Evolutionary conservation across 1,140 invertebrate species (phyloP).

Genomic region (Plutomurus gul): DNA sequence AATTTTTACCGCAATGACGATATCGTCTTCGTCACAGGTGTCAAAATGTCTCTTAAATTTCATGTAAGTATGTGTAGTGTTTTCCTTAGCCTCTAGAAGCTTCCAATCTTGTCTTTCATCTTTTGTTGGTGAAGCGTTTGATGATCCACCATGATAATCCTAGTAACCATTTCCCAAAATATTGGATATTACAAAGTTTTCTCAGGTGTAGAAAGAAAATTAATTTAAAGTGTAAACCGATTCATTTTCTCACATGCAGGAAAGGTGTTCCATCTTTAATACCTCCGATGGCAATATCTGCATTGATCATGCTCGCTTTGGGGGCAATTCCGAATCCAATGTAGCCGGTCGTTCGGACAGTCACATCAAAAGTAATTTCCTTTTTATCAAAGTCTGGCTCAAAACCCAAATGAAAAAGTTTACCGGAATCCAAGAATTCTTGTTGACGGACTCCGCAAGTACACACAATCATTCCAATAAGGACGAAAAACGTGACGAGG

Average conservation of each 20-base stretch:
- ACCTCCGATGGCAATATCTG: constrained; percentile 46
- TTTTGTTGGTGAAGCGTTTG: constrained; percentile 67
- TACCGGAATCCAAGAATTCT: background rate
- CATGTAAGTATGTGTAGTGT: constrained; percentile 75
- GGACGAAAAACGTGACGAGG: background rate
- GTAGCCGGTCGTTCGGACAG: constrained; percentile 32
- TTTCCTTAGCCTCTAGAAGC: constrained; percentile 70
- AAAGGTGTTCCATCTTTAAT: constrained; percentile 31
- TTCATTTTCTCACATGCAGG: constrained; percentile 35
- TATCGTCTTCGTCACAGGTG: constrained; percentile 75
- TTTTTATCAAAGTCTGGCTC: background rate
- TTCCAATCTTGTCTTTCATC: constrained; percentile 78
- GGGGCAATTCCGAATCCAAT: constrained; percentile 24
- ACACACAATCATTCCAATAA: background rate
- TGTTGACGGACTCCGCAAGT: background rate
- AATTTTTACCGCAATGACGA: constrained; percentile 40
- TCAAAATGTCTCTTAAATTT: constrained; percentile 74
- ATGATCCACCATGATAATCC: constrained; percentile 66
- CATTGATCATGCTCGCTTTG: background rate
- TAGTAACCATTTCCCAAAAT: background rate
- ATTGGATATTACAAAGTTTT: background rate
- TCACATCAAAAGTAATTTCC: constrained; percentile 38
- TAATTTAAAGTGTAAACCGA: no score
- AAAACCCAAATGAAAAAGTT: background rate
- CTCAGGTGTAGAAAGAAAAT: background rate